These are phyloP conservation scores for Oenanthe melanoleuca DNA, from an alignment of 2,113 vertebrate species.

Conservation along the genomic window DNA sequence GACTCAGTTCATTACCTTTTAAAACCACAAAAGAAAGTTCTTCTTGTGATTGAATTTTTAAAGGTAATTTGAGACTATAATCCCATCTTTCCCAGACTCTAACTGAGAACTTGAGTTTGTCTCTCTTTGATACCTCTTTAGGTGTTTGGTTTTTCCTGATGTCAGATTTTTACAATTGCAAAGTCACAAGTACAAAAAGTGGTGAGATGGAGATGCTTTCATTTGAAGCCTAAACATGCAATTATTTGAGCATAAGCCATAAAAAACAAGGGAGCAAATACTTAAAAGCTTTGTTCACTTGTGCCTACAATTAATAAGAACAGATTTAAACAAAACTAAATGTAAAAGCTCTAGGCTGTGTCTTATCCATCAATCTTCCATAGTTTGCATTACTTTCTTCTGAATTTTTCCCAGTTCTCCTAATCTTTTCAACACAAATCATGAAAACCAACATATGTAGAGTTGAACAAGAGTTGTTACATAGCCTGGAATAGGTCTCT, in stretches of 20 bases:
- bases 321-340: background rate
- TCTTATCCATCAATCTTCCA: background rate
- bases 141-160: background rate
- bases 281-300: background rate
- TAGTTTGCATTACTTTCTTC: background rate
- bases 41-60: background rate
- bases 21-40: background rate
- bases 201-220: background rate
- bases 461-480: background rate
- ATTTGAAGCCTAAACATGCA: background rate
- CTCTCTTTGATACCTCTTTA: background rate
- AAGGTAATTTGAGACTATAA: background rate
- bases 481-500: background rate
- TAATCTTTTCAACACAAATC: rapidly evolving
- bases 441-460: background rate
- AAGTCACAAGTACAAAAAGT: background rate
- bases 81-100: background rate
- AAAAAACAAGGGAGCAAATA: background rate
- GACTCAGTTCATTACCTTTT: background rate
- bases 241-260: background rate
- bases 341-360: background rate
- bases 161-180: background rate
- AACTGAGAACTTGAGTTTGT: background rate
- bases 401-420: background rate
- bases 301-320: background rate